Percentiles rank a stretch among this genome's conserved stretches.
phyloP scores from a whole-genome alignment of 2,888 invertebrate species.

The Plutella xylostella region DNA sequence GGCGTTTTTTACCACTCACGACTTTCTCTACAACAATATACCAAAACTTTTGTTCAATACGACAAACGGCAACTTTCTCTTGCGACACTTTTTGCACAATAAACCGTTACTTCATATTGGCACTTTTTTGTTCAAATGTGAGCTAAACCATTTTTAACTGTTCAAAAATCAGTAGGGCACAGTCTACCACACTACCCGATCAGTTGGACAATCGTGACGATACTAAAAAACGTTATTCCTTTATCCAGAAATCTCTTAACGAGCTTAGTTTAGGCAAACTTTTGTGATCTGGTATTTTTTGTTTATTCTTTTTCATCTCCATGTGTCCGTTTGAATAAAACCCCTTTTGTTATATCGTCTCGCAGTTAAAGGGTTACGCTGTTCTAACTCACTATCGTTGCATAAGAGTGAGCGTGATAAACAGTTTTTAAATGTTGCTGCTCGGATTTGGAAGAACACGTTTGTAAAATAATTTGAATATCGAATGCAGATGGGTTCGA shows the following conservation, averaged over 20 bases:
- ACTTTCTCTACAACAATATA: slow-evolving; percentile 58
- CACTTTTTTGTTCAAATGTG: slow-evolving; percentile 9
- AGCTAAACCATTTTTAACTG: slow-evolving; percentile 16
- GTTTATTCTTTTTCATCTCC: slow-evolving; percentile 55
- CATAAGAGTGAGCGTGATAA: slow-evolving; percentile 63
- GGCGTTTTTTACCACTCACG: slow-evolving; percentile 26
- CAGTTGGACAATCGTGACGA: slow-evolving; percentile 61
- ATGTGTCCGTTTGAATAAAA: slow-evolving; percentile 57
- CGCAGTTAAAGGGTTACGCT: slow-evolving; percentile 43
- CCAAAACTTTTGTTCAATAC: slow-evolving; percentile 43
- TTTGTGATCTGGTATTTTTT: slow-evolving; percentile 63
- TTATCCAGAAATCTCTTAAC: slow-evolving; percentile 68
- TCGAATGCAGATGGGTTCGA: slow-evolving; percentile 65
- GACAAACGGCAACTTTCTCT: slow-evolving; percentile 51
- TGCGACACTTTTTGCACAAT: slow-evolving; percentile 31
- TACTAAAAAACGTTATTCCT: slow-evolving; percentile 68
- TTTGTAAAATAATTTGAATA: slow-evolving; percentile 69
- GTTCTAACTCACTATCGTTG: slow-evolving; percentile 36
- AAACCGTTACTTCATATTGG: slow-evolving; percentile 29
- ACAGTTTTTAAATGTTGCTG: slow-evolving; percentile 16
- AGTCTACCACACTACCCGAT: slow-evolving; percentile 59
- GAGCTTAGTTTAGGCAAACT: slow-evolving; percentile 70
- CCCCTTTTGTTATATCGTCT: slow-evolving; percentile 35
- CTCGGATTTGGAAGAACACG: slow-evolving; percentile 36
- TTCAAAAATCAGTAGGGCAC: slow-evolving; percentile 38